Conservation (phyloP, 2,113 vertebrate species). For the Egretta garzetta region DNA sequence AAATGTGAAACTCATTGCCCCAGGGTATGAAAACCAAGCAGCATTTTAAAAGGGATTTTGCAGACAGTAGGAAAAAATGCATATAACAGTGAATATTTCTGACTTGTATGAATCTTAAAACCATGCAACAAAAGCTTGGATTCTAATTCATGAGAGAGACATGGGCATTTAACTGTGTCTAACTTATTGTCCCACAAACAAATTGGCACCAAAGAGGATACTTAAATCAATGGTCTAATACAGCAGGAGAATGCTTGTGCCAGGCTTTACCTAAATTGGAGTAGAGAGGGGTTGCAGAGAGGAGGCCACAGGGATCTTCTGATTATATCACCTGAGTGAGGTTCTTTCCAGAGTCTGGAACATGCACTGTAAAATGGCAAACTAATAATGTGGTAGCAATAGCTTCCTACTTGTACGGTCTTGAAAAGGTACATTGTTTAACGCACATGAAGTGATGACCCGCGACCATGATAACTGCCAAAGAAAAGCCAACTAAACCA, state of each 20-base stretch:
- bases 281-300: neutral
- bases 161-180: neutral
- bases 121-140: neutral
- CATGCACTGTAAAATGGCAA: fast-evolving
- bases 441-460: neutral
- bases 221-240: neutral
- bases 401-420: neutral
- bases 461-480: fast-evolving
- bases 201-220: neutral
- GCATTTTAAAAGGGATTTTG: neutral
- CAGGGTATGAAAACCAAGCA: neutral
- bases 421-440: neutral
- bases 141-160: neutral
- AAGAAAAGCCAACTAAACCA: neutral
- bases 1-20: neutral
- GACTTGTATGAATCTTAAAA: neutral
- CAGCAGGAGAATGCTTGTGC: neutral
- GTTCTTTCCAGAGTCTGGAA: neutral
- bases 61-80: neutral
- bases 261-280: neutral
- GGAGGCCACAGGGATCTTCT: neutral
- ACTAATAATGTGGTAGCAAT: neutral
- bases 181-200: neutral
- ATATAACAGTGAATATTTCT: neutral
- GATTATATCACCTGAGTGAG: neutral